Evolutionary conservation across 2,113 vertebrate species (phyloP).

Genomic region (Serilophus lunatus): DNA sequence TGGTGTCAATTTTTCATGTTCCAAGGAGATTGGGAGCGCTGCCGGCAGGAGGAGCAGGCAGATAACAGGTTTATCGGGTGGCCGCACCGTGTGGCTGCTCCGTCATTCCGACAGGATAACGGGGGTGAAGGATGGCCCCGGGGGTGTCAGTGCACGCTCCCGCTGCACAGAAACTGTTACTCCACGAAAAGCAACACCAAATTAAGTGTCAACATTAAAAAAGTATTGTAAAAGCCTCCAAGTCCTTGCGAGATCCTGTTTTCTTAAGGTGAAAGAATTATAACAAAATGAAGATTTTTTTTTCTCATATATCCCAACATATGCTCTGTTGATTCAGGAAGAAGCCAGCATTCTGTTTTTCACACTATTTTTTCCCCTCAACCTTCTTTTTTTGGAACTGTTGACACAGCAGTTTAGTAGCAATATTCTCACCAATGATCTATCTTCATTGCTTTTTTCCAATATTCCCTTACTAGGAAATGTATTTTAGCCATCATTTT

Average conservation of each 20-base stretch:
- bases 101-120: constrained; percentile 57
- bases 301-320: not conserved
- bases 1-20: constrained; percentile 72
- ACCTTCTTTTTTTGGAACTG: not conserved
- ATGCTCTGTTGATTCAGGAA: not conserved
- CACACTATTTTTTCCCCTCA: not conserved
- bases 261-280: not conserved
- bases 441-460: not conserved
- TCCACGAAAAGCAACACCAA: not conserved
- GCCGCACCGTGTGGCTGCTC: constrained; percentile 46
- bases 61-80: constrained; percentile 74
- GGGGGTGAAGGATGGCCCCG: constrained; percentile 55
- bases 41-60: constrained; percentile 61
- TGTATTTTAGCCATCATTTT: not conserved
- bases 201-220: not conserved
- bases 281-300: not conserved
- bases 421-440: not conserved
- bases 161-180: not conserved
- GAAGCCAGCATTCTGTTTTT: not conserved
- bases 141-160: not conserved
- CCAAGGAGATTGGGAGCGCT: constrained; percentile 59
- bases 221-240: not conserved
- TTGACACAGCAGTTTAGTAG: not conserved
- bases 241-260: not conserved
- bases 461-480: not conserved